Conservation (phyloP, 2,797 vertebrate genomes). For the Notolabrus celidotus region DNA sequence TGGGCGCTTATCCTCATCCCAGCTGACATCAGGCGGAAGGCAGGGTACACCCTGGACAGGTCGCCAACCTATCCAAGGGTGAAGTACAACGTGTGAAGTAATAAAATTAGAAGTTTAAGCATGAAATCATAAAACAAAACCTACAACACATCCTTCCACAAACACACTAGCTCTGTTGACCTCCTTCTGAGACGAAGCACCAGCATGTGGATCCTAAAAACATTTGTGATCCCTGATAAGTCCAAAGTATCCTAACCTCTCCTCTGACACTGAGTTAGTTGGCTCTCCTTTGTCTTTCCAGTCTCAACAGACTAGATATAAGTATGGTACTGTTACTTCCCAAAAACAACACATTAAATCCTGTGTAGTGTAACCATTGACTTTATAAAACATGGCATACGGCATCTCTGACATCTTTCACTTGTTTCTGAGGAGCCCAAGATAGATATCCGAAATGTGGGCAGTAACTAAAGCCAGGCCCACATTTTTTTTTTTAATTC, state of each 20-base stretch:
- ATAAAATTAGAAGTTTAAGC: too few relatives aligned
- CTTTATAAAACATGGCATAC: too few relatives aligned
- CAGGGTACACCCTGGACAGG: too few relatives aligned
- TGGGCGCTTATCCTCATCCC: too few relatives aligned
- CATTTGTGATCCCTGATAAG: conserved; percentile 14
- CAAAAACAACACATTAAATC: neutral
- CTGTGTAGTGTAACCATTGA: neutral
- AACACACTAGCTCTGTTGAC: neutral
- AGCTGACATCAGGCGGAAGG: too few relatives aligned
- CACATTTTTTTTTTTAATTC: too few relatives aligned
- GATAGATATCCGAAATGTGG: too few relatives aligned
- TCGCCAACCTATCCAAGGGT: too few relatives aligned
- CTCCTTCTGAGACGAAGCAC: neutral
- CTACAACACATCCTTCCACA: neutral
- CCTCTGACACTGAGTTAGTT: conserved; percentile 14
- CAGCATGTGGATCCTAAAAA: neutral
- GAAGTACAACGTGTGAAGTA: too few relatives aligned
- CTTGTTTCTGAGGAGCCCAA: too few relatives aligned
- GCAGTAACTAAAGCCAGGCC: too few relatives aligned
- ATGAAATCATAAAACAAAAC: neutral
- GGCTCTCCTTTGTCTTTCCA: neutral
- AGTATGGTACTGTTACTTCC: neutral
- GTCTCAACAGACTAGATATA: neutral
- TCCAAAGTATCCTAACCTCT: neutral
- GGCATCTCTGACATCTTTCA: too few relatives aligned